phyloP scores from a whole-genome alignment of 1,140 invertebrate genomes.

The Bilobella aurantiaca region DNA sequence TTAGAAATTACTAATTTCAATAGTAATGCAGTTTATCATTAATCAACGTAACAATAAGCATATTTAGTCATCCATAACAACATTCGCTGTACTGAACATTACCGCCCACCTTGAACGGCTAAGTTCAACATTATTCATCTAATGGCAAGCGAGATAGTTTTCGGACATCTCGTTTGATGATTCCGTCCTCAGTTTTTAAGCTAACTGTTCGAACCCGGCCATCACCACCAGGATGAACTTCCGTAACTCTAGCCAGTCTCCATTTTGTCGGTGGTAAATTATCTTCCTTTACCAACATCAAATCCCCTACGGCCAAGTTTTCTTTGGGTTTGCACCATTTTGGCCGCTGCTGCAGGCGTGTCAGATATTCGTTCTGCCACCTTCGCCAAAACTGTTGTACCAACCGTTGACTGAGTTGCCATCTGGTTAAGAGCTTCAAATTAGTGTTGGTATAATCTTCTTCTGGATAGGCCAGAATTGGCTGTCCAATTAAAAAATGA shows the following conservation, averaged over 20 bases:
- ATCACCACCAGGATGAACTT: conserved; percentile 35
- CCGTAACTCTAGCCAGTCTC: conserved; percentile 36
- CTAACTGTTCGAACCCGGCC: conserved; percentile 30
- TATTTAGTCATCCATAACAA: too few species aligned
- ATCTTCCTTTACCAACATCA: conserved; percentile 35
- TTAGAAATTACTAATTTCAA: too few species aligned
- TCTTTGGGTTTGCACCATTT: conserved; percentile 18
- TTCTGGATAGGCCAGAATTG: conserved; percentile 6
- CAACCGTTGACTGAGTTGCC: conserved; percentile 14
- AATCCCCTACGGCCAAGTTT: conserved; percentile 10
- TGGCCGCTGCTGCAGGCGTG: not conserved
- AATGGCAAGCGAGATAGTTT: too few species aligned
- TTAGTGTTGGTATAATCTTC: not conserved
- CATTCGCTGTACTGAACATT: too few species aligned
- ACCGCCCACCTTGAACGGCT: too few species aligned
- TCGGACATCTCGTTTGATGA: too few species aligned
- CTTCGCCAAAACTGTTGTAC: conserved; percentile 1
- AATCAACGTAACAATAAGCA: too few species aligned
- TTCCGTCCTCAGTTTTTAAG: too few species aligned
- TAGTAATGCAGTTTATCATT: too few species aligned
- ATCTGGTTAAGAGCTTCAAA: not conserved
- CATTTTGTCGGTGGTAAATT: conserved; percentile 36
- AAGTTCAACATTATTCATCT: too few species aligned
- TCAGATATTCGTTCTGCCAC: conserved; percentile 37
- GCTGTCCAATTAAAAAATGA: conserved; percentile 21